phyloP scores from a whole-genome alignment of 2,113 vertebrate species.

The Corydoras maculifer region DNA sequence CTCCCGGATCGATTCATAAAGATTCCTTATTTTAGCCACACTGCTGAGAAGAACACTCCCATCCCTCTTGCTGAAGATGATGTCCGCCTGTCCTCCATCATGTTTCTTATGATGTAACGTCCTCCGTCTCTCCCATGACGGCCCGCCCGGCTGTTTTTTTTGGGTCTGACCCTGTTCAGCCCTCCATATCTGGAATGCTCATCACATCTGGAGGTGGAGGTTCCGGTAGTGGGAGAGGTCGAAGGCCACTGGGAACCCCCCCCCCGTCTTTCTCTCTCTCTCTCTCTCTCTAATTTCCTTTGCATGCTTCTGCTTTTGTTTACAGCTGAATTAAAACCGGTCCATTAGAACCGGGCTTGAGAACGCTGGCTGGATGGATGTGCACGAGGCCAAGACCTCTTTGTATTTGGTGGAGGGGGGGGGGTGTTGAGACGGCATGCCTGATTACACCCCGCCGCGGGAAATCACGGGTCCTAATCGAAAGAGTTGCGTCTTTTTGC shows the following conservation, averaged over 20 bases:
- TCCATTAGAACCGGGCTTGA: not conserved
- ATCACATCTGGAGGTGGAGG: not conserved
- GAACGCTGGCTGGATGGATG: not conserved
- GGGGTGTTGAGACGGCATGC: not conserved
- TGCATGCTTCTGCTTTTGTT: not conserved
- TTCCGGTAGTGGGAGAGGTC: not conserved
- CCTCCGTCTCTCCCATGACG: constrained; percentile 16
- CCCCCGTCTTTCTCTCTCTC: no score
- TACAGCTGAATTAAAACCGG: not conserved
- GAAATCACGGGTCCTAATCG: not conserved
- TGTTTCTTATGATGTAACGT: no score
- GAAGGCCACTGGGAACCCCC: not conserved
- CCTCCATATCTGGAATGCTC: no score
- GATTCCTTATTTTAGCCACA: no score
- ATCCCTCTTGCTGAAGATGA: no score
- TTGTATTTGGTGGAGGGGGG: not conserved
- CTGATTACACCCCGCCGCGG: not conserved
- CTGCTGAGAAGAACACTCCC: no score
- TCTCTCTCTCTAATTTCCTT: not conserved
- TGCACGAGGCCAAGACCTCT: not conserved
- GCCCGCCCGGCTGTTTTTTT: not conserved
- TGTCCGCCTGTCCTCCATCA: no score
- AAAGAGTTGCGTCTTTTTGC: not conserved
- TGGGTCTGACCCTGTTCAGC: constrained; percentile 5
- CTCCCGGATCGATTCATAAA: no score